Evolutionary conservation across 2,113 vertebrate species (phyloP), one percentile per base, ranked within the genome.

Genomic region (Fregata magnificens): DNA sequence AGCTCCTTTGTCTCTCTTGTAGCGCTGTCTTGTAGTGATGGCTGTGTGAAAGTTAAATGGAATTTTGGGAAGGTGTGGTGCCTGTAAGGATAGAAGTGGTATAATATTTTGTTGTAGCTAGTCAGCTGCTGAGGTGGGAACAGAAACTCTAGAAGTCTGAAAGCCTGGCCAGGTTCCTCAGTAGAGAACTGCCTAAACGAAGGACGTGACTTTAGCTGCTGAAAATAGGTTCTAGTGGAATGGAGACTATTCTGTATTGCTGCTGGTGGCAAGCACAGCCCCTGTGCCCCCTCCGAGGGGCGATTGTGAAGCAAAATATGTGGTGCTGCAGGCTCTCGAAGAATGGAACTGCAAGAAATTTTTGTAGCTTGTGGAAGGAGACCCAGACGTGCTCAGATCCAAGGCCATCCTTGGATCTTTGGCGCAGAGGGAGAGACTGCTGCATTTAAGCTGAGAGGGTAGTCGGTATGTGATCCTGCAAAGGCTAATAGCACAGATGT

Each of bases 281-380:
- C 36, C 22, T 11, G 15, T 45, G 21, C 32, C n/a, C 31, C 13
- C 21, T 36, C 13, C 10, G 0, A 26, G 44, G 20, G 71, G 10
- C 2, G 0, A 10, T 2, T 8, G 16, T 16, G 44, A 10, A n/a
- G 19, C 0, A 0, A 11, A 10, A 6, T 4, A 1, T 1, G 1
- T 2, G 34, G 21, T 17, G 42, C 28, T 74, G 36, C 4, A 6
- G 62, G 49, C n/a, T 20, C 52, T 19, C 2, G 58, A 44, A 8
- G 34, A 59, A 24, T 34, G 24, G 34, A 59, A 36, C 50, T 76
- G 18, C 17, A 10, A 5, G 44, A 8, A 34, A 10, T 8, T 7
- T 56, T 10, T 62, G 55, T 14, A 47, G 36, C 3, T 24, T 31
- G 2, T 14, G 38, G 61, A 22, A 49, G 67, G 52, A 31, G 18